Evolutionary conservation across 2,113 vertebrate genomes (phyloP), one percentile per base, ranked within the genome.

Genomic region (Xyliphius kryptos): DNA sequence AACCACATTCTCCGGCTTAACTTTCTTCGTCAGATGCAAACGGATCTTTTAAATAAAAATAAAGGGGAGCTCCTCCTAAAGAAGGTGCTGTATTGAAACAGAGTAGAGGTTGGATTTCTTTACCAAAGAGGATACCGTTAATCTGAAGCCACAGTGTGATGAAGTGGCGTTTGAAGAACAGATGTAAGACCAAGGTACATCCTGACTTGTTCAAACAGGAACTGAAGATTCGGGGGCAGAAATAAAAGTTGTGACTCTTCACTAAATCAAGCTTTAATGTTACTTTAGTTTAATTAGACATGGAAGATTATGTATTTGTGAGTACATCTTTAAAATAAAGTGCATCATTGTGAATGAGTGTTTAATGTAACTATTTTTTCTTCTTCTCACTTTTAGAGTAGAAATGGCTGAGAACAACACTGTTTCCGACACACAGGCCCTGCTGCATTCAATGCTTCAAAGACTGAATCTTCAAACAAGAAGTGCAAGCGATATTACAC

Each of bases 351-450:
- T 47, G 14, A 15, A 3, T 41, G 19, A 50, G 17, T 37, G 26
- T 49, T 13, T 54, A 54, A 20, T 2, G 26, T 32, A 6, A 32
- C 26, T 15, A 49, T 51, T 59, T 60, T 26, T 38, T 1, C 19
- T 16, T 52, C 12, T 21, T n/a, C 36, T 59, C 22, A 59, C 38
- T 53, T 40, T 57, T 4, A 37, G 22, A 37, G 41, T 36, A 32
- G 43, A 71, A 72, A 89, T 89, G 87, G 83, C 82, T 76, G 76
- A 79, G 72, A 2, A 38, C 6, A 48, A 74, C 50, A 9, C 73
- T 48, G 55, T 58, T 38, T 54, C 66, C 53, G 83, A 86, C 66
- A 49, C 40, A 12, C 40, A 43, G 40, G 40, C 40, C 40, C 40
- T 43, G 40, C 40, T 43, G 40, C 40, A 43, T 43, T 43, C 40